These are phyloP conservation scores for Melanargia galathea DNA, from an alignment of 2,888 invertebrate species.

Conservation along the genomic window DNA sequence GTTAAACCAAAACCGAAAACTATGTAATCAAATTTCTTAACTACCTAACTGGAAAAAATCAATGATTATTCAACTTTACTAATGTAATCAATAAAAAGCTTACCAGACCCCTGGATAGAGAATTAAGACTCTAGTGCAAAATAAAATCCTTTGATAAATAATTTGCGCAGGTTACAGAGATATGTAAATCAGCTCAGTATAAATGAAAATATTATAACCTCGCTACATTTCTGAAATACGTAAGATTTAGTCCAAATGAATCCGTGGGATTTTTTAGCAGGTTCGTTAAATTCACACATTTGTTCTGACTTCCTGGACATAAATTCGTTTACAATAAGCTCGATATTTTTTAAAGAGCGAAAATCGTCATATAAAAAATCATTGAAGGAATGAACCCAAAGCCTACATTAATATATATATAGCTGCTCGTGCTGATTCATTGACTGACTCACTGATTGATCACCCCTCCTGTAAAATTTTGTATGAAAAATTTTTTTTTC, in stretches of 20 bases:
- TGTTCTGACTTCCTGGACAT: slow-evolving; percentile 7
- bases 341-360: not conserved
- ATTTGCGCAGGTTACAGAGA: not conserved
- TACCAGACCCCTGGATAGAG: not conserved
- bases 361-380: no score
- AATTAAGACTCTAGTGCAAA: not conserved
- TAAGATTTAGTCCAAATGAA: slow-evolving; percentile 23
- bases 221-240: slow-evolving; percentile 8
- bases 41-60: no score
- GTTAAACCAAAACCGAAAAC: no score
- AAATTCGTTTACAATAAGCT: slow-evolving; percentile 7
- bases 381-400: no score
- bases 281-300: slow-evolving; percentile 30
- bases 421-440: no score
- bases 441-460: no score
- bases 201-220: slow-evolving; percentile 30
- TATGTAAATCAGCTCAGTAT: slow-evolving; percentile 7
- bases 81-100: not conserved
- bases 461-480: no score
- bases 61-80: no score
- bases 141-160: not conserved
- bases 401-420: no score
- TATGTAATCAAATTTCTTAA: no score
- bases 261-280: slow-evolving; percentile 19
- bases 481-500: no score